Evolutionary conservation across 2,113 vertebrate genomes (phyloP).

Genomic region (Caloenas nicobarica): DNA sequence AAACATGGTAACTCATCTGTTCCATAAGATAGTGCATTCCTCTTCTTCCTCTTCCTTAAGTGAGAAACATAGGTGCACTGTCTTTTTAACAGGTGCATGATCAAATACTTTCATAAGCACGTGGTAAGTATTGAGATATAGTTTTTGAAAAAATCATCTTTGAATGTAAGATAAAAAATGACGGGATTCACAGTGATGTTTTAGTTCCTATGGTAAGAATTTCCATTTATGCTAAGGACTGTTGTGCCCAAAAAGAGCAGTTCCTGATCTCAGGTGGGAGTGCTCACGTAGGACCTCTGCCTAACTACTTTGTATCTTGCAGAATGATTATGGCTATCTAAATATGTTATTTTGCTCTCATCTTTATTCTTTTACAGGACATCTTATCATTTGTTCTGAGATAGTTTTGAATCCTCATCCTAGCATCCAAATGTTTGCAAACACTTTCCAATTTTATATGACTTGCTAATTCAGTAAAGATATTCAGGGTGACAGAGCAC

Average conservation of each 20-base stretch:
- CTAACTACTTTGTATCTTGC: neutral
- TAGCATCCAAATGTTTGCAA: neutral
- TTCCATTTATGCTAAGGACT: neutral
- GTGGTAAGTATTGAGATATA: neutral
- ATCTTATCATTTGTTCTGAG: neutral
- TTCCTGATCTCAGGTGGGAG: neutral
- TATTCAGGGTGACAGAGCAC: too few relatives aligned
- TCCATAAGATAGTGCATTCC: too few relatives aligned
- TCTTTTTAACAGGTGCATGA: neutral
- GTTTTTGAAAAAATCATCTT: neutral
- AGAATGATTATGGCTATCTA: neutral
- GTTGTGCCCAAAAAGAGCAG: neutral
- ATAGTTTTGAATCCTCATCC: neutral
- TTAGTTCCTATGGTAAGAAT: neutral
- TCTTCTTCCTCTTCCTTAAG: neutral
- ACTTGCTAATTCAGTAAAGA: neutral
- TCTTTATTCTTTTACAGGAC: neutral
- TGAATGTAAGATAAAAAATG: neutral
- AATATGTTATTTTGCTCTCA: neutral
- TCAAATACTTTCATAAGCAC: neutral
- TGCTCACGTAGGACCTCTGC: neutral
- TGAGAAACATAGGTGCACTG: neutral
- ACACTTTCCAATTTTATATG: neutral
- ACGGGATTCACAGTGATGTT: neutral
- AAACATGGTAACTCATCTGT: neutral